A percentile compares a stretch with the other conserved stretches of the same genome.
These are phyloP conservation scores for Pontoporia blainvillei DNA, from an alignment of 2,113 vertebrate genomes.

Conservation along the genomic window DNA sequence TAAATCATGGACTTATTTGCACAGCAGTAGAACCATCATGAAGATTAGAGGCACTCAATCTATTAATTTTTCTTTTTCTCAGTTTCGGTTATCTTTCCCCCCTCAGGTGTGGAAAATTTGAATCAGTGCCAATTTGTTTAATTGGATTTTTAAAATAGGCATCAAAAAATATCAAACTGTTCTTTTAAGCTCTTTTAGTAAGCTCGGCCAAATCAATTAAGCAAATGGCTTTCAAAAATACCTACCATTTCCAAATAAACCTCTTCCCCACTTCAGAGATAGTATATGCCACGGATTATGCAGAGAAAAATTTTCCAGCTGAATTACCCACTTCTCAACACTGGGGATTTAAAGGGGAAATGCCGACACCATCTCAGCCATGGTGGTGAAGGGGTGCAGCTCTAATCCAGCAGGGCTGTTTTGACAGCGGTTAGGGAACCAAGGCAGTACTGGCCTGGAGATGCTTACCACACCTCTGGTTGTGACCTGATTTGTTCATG, in stretches of 20 bases:
- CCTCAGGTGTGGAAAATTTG: constrained; percentile 30
- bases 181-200: constrained; percentile 27
- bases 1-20: constrained; percentile 4
- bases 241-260: constrained; percentile 12
- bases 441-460: constrained; percentile 25
- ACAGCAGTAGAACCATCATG: not conserved
- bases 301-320: constrained; percentile 38
- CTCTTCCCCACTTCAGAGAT: not conserved
- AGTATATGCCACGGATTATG: constrained; percentile 37
- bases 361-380: constrained; percentile 26
- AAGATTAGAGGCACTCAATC: constrained; percentile 7
- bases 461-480: constrained; percentile 29
- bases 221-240: constrained; percentile 59
- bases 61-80: constrained; percentile 46
- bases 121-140: constrained; percentile 49
- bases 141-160: constrained; percentile 54
- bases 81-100: constrained; percentile 38
- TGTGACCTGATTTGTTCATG: constrained; percentile 57
- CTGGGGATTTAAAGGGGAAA: constrained; percentile 53
- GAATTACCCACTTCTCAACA: constrained; percentile 61
- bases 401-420: not conserved
- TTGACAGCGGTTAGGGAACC: constrained; percentile 38
- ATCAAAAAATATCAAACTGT: constrained; percentile 28
- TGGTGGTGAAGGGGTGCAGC: not conserved
- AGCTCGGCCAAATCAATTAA: constrained; percentile 60